These are phyloP conservation scores for Hydractinia echinata DNA, from an alignment of 30 jellyfish, hydroid and myxozoan genomes.

Conservation along the genomic window DNA sequence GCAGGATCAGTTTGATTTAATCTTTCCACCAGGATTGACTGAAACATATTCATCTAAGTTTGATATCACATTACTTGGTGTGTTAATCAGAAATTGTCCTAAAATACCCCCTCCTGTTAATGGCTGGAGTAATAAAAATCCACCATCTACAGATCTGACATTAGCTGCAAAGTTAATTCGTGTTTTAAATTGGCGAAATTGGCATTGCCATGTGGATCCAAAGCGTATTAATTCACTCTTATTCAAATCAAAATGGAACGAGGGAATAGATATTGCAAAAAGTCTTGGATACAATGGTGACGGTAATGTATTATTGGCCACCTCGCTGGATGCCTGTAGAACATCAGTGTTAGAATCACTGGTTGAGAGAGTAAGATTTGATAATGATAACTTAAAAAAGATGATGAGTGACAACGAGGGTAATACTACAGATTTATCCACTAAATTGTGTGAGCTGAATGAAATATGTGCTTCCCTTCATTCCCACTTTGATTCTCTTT, in stretches of 20 bases:
- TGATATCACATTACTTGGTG: not conserved
- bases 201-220: not conserved
- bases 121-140: slow-evolving; percentile 7
- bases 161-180: not conserved
- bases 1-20: not conserved
- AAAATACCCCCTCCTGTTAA: not conserved
- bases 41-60: not conserved
- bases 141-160: slow-evolving; percentile 7
- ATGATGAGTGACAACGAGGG: too few relatives aligned
- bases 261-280: not conserved
- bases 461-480: too few relatives aligned
- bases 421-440: too few relatives aligned
- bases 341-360: slow-evolving; percentile 1
- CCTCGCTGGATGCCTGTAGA: not conserved
- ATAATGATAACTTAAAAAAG: too few relatives aligned
- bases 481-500: too few relatives aligned
- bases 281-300: not conserved
- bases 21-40: not conserved
- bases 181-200: not conserved
- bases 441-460: too few relatives aligned
- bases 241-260: not conserved
- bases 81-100: not conserved
- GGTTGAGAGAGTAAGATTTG: not conserved
- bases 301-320: not conserved
- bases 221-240: not conserved